Percentiles rank a stretch among this genome's conserved stretches.
These are phyloP conservation scores for Acanthosoma haemorrhoidale DNA, from an alignment of 2,888 invertebrate species.

Conservation along the genomic window DNA sequence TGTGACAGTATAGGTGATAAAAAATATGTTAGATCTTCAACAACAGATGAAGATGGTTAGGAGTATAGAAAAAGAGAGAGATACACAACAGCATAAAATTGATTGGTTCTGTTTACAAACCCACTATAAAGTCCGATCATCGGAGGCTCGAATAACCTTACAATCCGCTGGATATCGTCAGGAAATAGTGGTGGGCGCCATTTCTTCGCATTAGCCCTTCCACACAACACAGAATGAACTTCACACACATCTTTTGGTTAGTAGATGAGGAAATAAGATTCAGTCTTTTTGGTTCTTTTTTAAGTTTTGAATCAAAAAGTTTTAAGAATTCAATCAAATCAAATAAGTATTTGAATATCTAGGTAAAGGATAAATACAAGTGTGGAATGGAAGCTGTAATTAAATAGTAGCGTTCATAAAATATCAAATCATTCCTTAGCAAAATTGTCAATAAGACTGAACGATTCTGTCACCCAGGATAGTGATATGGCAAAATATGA, in stretches of 20 bases:
- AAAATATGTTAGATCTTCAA: not conserved
- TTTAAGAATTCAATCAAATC: too few relatives aligned
- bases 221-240: constrained; percentile 34
- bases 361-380: too few relatives aligned
- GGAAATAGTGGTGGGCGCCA: constrained; percentile 79
- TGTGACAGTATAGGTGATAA: too few relatives aligned
- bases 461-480: too few relatives aligned
- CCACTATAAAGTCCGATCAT: constrained; percentile 17
- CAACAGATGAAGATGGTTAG: not conserved
- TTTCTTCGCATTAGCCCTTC: constrained; percentile 59
- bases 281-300: too few relatives aligned
- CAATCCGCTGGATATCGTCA: constrained; percentile 70
- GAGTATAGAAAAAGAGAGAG: not conserved
- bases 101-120: constrained; percentile 11
- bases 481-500: too few relatives aligned
- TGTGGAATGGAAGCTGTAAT: too few relatives aligned
- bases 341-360: too few relatives aligned
- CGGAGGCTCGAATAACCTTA: constrained; percentile 68
- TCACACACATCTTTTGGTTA: constrained; percentile 5
- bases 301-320: too few relatives aligned
- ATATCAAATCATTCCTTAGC: too few relatives aligned
- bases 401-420: too few relatives aligned
- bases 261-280: not conserved
- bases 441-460: too few relatives aligned
- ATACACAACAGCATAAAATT: not conserved